Evolutionary conservation across 2,797 vertebrate genomes (phyloP).

Genomic region (Pipistrellus pygmaeus): DNA sequence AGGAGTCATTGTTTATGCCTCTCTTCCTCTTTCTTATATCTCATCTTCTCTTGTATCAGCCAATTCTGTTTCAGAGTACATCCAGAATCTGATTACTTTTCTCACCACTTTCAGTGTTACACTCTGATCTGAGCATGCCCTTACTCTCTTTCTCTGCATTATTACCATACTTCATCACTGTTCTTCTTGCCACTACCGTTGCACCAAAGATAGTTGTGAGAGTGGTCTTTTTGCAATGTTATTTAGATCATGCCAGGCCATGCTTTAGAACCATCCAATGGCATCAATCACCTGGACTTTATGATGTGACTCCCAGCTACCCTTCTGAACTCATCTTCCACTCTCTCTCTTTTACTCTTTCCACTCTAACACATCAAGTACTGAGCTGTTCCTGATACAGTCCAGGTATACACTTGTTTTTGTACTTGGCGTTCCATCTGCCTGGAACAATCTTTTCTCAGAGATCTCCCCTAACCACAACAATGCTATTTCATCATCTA

Average conservation of each 20-base stretch:
- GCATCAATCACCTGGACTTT: neutral
- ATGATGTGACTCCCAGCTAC: neutral
- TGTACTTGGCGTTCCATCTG: neutral
- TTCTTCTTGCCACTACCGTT: neutral
- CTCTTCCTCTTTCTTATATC: neutral
- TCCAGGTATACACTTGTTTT: neutral
- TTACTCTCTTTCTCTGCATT: neutral
- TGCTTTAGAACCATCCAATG: neutral
- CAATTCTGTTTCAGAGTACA: conserved; percentile 13
- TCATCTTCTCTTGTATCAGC: neutral
- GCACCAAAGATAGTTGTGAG: neutral
- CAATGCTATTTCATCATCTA: neutral
- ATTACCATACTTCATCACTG: neutral
- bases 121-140: neutral
- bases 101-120: neutral
- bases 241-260: neutral
- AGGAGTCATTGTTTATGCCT: neutral
- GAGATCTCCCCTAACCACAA: neutral
- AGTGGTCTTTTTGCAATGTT: neutral
- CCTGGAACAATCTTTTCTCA: neutral
- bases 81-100: neutral
- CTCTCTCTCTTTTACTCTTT: neutral
- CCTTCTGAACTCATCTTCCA: neutral
- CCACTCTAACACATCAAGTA: neutral
- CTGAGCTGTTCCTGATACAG: neutral